Percentiles rank a stretch among this genome's conserved stretches.
Conservation (phyloP, 1,140 invertebrate genomes). For the Probaryconus sp. region DNA sequence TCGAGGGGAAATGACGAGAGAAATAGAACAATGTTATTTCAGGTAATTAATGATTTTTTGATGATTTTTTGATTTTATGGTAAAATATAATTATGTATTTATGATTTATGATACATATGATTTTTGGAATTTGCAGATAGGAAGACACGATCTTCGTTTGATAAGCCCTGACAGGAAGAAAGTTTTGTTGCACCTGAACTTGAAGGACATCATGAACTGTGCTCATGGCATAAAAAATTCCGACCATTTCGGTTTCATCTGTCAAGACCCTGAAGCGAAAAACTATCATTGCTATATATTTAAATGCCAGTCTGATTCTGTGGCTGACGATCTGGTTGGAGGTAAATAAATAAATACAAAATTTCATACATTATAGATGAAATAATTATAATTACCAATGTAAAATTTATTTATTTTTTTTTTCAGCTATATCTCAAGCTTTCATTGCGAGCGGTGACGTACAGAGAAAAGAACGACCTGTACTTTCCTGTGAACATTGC, state of each 20-base stretch:
- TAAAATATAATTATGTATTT: no score
- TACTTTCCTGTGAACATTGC: slow-evolving; percentile 89
- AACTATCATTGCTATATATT: slow-evolving; percentile 92
- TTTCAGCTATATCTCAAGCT: slow-evolving; percentile 90
- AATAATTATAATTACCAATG: no score
- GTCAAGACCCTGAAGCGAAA: slow-evolving; percentile 84
- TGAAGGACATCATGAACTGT: slow-evolving; percentile 92
- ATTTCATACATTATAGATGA: not conserved
- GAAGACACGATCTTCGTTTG: slow-evolving; percentile 89
- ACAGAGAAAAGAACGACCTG: slow-evolving; percentile 76
- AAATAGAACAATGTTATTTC: slow-evolving; percentile 95
- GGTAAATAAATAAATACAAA: slow-evolving; percentile 76
- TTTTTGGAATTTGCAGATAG: slow-evolving; percentile 89
- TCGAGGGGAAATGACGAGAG: slow-evolving; percentile 80
- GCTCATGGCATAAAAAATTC: slow-evolving; percentile 88
- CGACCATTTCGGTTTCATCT: slow-evolving; percentile 96
- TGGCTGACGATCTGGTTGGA: slow-evolving; percentile 87
- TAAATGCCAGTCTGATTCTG: slow-evolving; percentile 90
- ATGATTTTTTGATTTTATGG: not conserved
- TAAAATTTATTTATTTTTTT: no score
- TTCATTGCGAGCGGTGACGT: slow-evolving; percentile 83
- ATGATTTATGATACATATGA: no score
- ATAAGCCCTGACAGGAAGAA: slow-evolving; percentile 96
- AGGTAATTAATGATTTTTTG: slow-evolving; percentile 77
- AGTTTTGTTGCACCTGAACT: slow-evolving; percentile 89